Base-by-base conservation (phyloP, 2,888 invertebrate genomes). In the Molorchus minor region DNA sequence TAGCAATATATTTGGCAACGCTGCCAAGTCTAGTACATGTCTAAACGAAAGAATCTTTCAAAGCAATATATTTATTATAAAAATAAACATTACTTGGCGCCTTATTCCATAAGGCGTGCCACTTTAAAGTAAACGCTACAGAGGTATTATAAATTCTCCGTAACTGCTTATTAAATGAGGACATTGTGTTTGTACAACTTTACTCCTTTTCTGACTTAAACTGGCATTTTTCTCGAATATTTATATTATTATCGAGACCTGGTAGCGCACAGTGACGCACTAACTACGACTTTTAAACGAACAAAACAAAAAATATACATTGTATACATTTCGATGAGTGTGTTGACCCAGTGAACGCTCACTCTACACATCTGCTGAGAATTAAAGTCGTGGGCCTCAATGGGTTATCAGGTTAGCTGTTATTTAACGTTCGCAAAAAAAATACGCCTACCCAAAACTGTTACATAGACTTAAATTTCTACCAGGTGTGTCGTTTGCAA, bases 81-180 rank as follows among this genome's bases (percentile, higher is more conserved):
- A n/a, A n/a, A n/a, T n/a, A n/a, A n/a, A n/a, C n/a, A n/a, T n/a
- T n/a, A n/a, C n/a, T n/a, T 56, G 56, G 49, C 56, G 56, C 56
- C 56, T 35, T 41, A 16, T 43, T 30, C 30, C 35, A 20, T 35
- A 5, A 36, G 15, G 30, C 43, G 41, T 56, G 56, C 49, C 56
- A 56, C 56, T 40, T 47, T 49, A 49, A 33, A 19, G 16, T 56
- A 49, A 41, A 56, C 56, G 49, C 41, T n/a, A 12, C 12, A 8
- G 41, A 12, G 47, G 41, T 56, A 56, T 46, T 46, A 56, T 36
- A 46, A 15, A 19, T 43, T 47, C 43, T 56, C 56, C 49, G 56
- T 40, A 47, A 10, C 38, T 38, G 47, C n/a, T 21, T 15, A 20
- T 35, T 35, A 35, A 35, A 44, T 5, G 4, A 5, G 33, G 13